These are phyloP conservation scores for Seriola dumerili DNA, from an alignment of 2,113 vertebrate species.

Conservation along the genomic window DNA sequence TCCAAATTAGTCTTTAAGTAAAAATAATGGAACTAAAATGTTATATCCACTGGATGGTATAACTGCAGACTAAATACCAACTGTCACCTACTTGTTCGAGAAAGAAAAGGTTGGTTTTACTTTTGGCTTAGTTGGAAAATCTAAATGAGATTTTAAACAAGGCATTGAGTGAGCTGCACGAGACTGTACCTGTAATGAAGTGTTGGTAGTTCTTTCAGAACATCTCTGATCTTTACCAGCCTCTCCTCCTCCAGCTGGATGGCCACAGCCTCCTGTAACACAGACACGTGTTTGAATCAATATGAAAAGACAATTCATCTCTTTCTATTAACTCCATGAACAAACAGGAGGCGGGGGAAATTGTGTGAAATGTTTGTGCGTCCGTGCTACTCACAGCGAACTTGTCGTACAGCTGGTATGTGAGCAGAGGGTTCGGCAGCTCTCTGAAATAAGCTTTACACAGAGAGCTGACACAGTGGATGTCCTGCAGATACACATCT, in stretches of 20 bases:
- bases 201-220: conserved; percentile 89
- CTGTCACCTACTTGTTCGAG: not conserved
- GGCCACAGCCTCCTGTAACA: conserved; percentile 90
- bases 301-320: no score
- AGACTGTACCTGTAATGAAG: conserved; percentile 88
- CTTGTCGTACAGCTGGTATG: conserved; percentile 95
- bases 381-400: conserved; percentile 89
- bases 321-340: not conserved
- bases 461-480: conserved; percentile 95
- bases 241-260: conserved; percentile 91
- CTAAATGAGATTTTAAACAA: not conserved
- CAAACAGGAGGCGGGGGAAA: not conserved
- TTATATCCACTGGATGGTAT: not conserved
- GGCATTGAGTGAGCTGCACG: not conserved
- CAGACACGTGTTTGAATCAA: not conserved
- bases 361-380: not conserved
- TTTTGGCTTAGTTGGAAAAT: not conserved
- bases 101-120: not conserved
- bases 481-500: conserved; percentile 94
- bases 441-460: conserved; percentile 97
- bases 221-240: conserved; percentile 91
- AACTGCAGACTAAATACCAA: not conserved
- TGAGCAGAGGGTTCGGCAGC: conserved; percentile 95
- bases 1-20: no score
- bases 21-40: not conserved